Evolutionary conservation across 2,113 vertebrate genomes (phyloP).

Genomic region (Neodon shergylaensis): DNA sequence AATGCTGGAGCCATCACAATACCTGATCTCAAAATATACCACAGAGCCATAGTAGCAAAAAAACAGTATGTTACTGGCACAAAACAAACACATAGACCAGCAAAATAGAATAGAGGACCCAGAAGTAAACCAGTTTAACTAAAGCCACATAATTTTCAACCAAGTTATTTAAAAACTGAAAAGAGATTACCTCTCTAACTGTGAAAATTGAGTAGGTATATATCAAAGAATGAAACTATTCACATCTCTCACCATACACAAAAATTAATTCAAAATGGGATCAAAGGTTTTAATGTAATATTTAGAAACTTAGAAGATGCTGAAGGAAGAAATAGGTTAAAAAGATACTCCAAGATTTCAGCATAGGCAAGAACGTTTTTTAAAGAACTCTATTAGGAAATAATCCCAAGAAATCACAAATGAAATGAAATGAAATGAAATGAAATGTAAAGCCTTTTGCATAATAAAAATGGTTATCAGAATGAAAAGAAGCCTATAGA

Average conservation of each 20-base stretch:
- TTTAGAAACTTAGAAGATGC: not conserved
- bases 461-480: not conserved
- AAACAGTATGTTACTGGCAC: not conserved
- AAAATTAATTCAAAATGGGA: not conserved
- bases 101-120: not conserved
- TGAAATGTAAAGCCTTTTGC: not conserved
- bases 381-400: not conserved
- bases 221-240: not conserved
- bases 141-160: not conserved
- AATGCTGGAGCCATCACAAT: not conserved
- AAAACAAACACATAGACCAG: not conserved
- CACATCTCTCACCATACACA: not conserved
- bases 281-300: not conserved
- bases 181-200: not conserved
- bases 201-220: not conserved
- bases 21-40: not conserved
- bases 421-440: not conserved
- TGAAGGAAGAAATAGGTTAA: not conserved
- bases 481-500: not conserved
- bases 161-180: not conserved
- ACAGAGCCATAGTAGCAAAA: not conserved
- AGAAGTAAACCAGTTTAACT: not conserved
- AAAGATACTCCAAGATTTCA: not conserved
- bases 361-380: not conserved
- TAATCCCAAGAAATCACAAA: not conserved